These are phyloP conservation scores for Aepyceros melampus DNA, from an alignment of 2,113 vertebrate species.

Conservation along the genomic window DNA sequence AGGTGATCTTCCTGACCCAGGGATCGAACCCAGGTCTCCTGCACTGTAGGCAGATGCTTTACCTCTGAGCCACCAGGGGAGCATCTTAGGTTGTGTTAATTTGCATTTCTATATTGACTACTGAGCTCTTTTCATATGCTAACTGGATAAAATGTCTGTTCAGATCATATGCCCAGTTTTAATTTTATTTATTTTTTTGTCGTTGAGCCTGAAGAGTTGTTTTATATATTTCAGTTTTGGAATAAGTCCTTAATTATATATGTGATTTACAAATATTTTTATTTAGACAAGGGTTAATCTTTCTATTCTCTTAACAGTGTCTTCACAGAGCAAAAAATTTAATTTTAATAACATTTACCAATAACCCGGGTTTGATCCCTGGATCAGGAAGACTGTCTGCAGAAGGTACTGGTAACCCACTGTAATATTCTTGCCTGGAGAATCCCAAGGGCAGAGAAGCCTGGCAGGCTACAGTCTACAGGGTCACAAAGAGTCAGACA, in stretches of 20 bases:
- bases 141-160: not conserved
- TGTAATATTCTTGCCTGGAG: not conserved
- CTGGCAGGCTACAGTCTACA: not conserved
- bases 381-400: not conserved
- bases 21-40: no score
- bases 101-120: not conserved
- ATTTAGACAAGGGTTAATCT: not conserved
- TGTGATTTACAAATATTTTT: not conserved
- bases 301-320: not conserved
- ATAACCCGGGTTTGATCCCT: not conserved
- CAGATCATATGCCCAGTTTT: not conserved
- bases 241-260: not conserved
- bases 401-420: not conserved
- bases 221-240: not conserved
- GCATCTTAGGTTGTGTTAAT: not conserved
- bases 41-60: no score
- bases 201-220: not conserved
- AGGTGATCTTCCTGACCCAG: no score
- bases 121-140: not conserved
- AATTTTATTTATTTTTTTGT: not conserved
- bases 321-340: not conserved
- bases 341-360: not conserved
- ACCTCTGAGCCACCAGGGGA: no score
- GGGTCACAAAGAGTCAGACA: not conserved
- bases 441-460: not conserved